Evolutionary conservation across 2,888 invertebrate genomes (phyloP).

Genomic region (Archips xylosteana): DNA sequence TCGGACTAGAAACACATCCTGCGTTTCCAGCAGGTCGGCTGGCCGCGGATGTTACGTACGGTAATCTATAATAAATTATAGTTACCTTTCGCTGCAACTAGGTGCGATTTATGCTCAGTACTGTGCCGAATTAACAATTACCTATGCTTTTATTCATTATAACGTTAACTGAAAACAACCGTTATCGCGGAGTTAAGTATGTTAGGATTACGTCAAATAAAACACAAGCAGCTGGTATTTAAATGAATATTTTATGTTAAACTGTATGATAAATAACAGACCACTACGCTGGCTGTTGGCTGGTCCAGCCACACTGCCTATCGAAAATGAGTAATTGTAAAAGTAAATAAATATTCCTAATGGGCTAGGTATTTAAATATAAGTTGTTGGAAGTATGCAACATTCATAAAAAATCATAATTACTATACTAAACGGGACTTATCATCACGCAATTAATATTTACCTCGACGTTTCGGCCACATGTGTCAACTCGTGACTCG

Average conservation of each 20-base stretch:
- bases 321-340: slow-evolving; percentile 6
- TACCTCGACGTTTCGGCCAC: too few relatives aligned
- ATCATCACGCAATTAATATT: too few relatives aligned
- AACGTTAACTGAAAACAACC: slow-evolving; percentile 59
- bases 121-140: slow-evolving; percentile 81
- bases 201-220: slow-evolving; percentile 58
- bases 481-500: too few relatives aligned
- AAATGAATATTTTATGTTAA: slow-evolving; percentile 51
- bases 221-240: slow-evolving; percentile 44
- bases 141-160: slow-evolving; percentile 56
- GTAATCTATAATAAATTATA: slow-evolving; percentile 73
- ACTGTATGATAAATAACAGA: slow-evolving; percentile 51
- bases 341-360: not conserved
- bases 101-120: slow-evolving; percentile 76
- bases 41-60: slow-evolving; percentile 54
- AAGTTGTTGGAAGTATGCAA: not conserved
- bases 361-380: not conserved
- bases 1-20: slow-evolving; percentile 67
- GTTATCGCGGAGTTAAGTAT: slow-evolving; percentile 55
- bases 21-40: slow-evolving; percentile 57
- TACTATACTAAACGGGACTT: too few relatives aligned
- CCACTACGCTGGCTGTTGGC: slow-evolving; percentile 20
- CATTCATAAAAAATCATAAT: not conserved
- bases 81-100: slow-evolving; percentile 69
- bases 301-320: not conserved